A percentile compares a stretch with the other conserved stretches of the same genome.
Conservation (phyloP, 2,113 vertebrate genomes). For the Psettodes erumei region DNA sequence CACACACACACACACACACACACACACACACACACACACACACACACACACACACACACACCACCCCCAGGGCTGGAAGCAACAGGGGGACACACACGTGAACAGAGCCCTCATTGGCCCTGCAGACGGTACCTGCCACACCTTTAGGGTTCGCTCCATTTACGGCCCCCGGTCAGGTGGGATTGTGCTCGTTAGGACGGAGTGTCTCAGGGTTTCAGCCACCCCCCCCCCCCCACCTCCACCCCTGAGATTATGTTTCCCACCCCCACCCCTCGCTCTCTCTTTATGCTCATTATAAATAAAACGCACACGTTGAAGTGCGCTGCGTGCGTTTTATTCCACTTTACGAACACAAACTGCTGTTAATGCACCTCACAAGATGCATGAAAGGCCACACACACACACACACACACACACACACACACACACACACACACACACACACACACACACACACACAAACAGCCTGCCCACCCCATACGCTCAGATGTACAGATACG, state of each 20-base stretch:
- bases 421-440: neutral
- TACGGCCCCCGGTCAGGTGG: too few relatives aligned
- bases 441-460: neutral
- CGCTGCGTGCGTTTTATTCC: neutral
- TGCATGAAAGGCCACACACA: neutral
- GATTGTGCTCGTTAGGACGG: too few relatives aligned
- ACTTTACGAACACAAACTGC: neutral
- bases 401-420: slow-evolving; percentile 7
- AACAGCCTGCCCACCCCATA: neutral
- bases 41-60: too few relatives aligned
- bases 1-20: too few relatives aligned
- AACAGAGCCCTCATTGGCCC: too few relatives aligned
- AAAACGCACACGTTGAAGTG: neutral
- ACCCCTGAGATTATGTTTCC: neutral
- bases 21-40: too few relatives aligned
- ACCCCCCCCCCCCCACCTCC: too few relatives aligned
- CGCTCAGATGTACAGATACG: slow-evolving; percentile 67
- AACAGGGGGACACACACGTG: neutral
- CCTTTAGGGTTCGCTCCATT: too few relatives aligned
- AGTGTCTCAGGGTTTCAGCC: too few relatives aligned
- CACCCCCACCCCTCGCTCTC: neutral
- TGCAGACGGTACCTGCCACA: too few relatives aligned
- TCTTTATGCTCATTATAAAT: neutral
- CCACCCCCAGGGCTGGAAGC: neutral
- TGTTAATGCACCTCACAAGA: neutral